Base-by-base conservation (phyloP, 2,797 vertebrate genomes). In the Clarias pachynema region DNA sequence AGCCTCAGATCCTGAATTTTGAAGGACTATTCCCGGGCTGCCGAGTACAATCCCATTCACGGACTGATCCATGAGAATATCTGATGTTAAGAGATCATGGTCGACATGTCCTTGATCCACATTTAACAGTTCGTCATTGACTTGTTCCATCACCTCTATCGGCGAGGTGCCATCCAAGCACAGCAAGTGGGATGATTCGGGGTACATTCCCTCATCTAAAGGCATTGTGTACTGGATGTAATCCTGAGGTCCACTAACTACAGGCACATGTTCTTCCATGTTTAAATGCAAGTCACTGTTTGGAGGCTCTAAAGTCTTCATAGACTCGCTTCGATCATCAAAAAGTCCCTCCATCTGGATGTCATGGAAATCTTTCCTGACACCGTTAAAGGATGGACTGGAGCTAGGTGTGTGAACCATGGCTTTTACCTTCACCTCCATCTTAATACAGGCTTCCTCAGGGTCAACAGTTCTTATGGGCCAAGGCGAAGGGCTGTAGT, bases 141-240 rank as follows among this genome's bases (percentile, higher is more conserved):
- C 93, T 59, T 95, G 97, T 70, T 97, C 95, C 1, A 95, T 97
- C 90, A 98, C 96, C 93, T 99, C 98, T 97, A 99, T 98, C 89
- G 98, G 97, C 57, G 97, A 97, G 86, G 98, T 95, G 87, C 94
- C 93, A 91, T 99, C 97, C 92, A 97, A 94, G 92, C 97, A 99
- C 90, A 95, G 98, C 91, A 95, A 94, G 92, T 96, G 97, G 81
- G 97, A 95, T 89, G 97, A 97, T 93, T 98, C 97, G 77, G 97
- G 96, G 95, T 96, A 99, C 96, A 98, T 96, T 97, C 97, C 97
- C 94, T 97, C 97, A 94, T 98, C 97, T 97, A 99, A 99, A 99
- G 98, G 98, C 97, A 99, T 97, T 91, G 98, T 98, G 93, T 99
- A 99, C 94, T 97, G 98, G 93, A 99, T 97, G 95, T 99, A 99